A percentile compares a stretch with the other conserved stretches of the same genome.
Evolutionary conservation across 2,797 vertebrate species (phyloP).

Genomic region (Chiroxiphia lanceolata): DNA sequence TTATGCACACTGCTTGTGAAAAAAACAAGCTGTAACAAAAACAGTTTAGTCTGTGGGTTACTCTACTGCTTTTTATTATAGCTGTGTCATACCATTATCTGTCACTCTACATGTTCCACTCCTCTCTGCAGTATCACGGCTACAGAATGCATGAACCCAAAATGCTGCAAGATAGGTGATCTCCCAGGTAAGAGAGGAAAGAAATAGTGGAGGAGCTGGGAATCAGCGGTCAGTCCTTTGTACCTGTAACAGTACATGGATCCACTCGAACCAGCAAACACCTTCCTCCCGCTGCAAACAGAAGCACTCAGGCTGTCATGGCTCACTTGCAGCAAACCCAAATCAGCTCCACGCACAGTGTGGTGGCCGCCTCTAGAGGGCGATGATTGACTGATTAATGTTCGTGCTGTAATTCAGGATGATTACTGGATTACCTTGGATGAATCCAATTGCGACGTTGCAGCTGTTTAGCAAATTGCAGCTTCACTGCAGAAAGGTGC

Average conservation of each 20-base stretch:
- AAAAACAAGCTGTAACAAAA: not conserved
- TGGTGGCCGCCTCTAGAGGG: slow-evolving; percentile 16
- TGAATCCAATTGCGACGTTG: not conserved
- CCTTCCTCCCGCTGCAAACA: not conserved
- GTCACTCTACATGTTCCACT: not conserved
- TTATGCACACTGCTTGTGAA: not conserved
- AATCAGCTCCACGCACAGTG: rapidly evolving
- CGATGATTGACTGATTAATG: not conserved
- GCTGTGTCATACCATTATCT: not conserved
- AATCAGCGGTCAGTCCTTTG: rapidly evolving
- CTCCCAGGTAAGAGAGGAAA: not conserved
- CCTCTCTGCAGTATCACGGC: not conserved
- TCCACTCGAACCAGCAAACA: not conserved
- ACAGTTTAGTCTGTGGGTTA: not conserved
- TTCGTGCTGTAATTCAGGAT: not conserved
- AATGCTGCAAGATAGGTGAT: not conserved
- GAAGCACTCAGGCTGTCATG: rapidly evolving
- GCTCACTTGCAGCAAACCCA: not conserved
- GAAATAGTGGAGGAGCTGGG: not conserved
- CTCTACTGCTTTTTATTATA: not conserved
- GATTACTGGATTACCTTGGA: not conserved
- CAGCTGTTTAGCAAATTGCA: not conserved
- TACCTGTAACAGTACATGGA: rapidly evolving
- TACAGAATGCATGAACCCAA: not conserved
- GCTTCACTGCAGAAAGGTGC: not conserved